Conservation (phyloP, 1,140 invertebrate genomes). For the Tetraneura akinire region DNA sequence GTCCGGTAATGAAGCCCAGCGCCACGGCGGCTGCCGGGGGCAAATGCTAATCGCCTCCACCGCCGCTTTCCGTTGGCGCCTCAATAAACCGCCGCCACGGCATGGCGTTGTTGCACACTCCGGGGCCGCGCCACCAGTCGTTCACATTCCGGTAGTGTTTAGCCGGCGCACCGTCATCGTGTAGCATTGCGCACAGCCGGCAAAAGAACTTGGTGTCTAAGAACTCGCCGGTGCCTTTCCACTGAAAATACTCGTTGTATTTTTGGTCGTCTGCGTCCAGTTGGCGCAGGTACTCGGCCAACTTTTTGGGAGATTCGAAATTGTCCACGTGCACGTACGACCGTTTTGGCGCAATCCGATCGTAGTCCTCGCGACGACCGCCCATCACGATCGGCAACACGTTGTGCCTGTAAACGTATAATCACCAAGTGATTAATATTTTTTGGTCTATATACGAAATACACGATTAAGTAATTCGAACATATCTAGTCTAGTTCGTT, state of each 20-base stretch:
- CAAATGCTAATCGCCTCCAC: neutral
- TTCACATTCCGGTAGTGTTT: conserved; percentile 80
- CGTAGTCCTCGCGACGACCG: conserved; percentile 86
- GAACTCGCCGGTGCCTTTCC: conserved; percentile 89
- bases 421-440: conserved; percentile 47
- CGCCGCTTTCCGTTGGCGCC: neutral
- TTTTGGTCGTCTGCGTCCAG: conserved; percentile 82
- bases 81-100: conserved; percentile 47
- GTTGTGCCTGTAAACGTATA: conserved; percentile 70
- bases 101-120: conserved; percentile 65
- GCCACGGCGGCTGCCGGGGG: neutral
- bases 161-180: conserved; percentile 68
- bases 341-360: conserved; percentile 79
- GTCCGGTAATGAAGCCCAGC: neutral
- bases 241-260: conserved; percentile 91
- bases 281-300: conserved; percentile 82
- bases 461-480: too few species aligned
- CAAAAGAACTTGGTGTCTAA: conserved; percentile 96
- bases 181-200: conserved; percentile 86
- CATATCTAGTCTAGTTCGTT: too few species aligned
- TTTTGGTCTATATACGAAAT: too few species aligned
- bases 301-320: conserved; percentile 79
- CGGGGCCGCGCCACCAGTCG: conserved; percentile 81
- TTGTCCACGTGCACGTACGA: conserved; percentile 94
- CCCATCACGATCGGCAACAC: conserved; percentile 95